Evolutionary conservation across 1,140 invertebrate genomes (phyloP).

Genomic region (Trichoplusia ni): DNA sequence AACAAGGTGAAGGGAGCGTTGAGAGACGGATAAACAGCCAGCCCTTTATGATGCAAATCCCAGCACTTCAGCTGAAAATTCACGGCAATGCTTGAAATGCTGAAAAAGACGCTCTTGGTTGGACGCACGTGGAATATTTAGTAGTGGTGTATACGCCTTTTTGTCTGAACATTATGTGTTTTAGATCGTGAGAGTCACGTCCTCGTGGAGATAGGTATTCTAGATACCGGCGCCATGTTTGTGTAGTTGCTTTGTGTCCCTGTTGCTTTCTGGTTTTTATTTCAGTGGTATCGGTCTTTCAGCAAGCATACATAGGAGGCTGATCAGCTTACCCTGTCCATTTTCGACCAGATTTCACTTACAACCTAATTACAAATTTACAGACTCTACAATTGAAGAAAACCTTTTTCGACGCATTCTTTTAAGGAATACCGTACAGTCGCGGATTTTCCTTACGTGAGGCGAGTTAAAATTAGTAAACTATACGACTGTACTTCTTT

Average conservation of each 20-base stretch:
- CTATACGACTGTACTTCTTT: no score
- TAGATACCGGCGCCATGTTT: constrained; percentile 1
- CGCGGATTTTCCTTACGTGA: no score
- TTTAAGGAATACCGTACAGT: no score
- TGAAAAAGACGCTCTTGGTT: constrained; percentile 35
- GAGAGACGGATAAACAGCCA: constrained; percentile 37
- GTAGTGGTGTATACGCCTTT: constrained; percentile 2
- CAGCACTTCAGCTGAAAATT: constrained; percentile 35
- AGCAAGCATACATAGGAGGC: no score
- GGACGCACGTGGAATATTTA: constrained; percentile 35
- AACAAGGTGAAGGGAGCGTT: constrained; percentile 21
- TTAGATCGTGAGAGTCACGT: constrained; percentile 20
- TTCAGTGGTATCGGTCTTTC: not conserved
- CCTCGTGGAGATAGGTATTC: constrained; percentile 1
- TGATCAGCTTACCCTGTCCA: no score
- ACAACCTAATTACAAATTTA: no score
- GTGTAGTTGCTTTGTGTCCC: not conserved
- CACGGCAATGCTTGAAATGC: constrained; percentile 26
- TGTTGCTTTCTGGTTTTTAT: not conserved
- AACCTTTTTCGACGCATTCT: no score
- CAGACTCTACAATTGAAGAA: no score
- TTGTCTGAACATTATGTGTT: constrained; percentile 11
- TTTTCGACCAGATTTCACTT: no score
- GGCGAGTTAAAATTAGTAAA: no score
- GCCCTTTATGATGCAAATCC: constrained; percentile 45